A percentile compares a stretch with the other conserved stretches of the same genome.
These are phyloP conservation scores for Ptychadena robeensis DNA, from an alignment of 2,797 vertebrate genomes.

Conservation along the genomic window DNA sequence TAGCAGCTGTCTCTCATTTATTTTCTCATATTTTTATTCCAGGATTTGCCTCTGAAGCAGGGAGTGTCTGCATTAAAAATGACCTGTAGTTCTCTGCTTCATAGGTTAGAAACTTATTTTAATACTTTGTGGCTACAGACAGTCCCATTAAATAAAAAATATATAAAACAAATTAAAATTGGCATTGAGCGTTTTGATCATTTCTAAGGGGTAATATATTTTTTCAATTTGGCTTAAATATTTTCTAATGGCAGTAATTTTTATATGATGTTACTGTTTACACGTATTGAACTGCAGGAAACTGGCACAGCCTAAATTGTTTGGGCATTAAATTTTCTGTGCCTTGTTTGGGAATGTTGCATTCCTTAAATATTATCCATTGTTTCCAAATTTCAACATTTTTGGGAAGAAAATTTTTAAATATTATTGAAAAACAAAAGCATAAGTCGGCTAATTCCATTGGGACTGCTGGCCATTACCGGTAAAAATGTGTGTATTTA, in stretches of 20 bases:
- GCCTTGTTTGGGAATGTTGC: constrained; percentile 67
- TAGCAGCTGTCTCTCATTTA: constrained; percentile 99
- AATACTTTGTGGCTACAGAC: constrained; percentile 98
- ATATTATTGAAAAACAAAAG: constrained; percentile 36
- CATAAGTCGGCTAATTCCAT: constrained; percentile 78
- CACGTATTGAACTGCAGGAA: constrained; percentile 53
- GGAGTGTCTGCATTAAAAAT: constrained; percentile 99
- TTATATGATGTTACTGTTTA: constrained; percentile 59
- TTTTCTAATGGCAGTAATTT: constrained; percentile 70
- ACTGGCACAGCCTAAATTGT: constrained; percentile 61
- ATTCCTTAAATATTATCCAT: constrained; percentile 71
- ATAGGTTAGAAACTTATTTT: constrained; percentile 99
- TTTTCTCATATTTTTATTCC: constrained; percentile 99
- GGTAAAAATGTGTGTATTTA: constrained; percentile 85
- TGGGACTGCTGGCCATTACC: constrained; percentile 91
- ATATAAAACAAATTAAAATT: constrained; percentile 72
- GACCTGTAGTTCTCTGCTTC: constrained; percentile 99
- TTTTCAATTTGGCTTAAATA: constrained; percentile 66
- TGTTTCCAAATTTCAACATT: constrained; percentile 75
- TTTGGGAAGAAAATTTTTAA: constrained; percentile 73
- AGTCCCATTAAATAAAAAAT: constrained; percentile 80
- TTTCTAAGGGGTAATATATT: constrained; percentile 74
- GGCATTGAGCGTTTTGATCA: constrained; percentile 75
- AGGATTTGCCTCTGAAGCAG: constrained; percentile 99
- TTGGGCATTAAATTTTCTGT: constrained; percentile 70